phyloP scores from a whole-genome alignment of 2,113 vertebrate genomes.

The Oplegnathus fasciatus region DNA sequence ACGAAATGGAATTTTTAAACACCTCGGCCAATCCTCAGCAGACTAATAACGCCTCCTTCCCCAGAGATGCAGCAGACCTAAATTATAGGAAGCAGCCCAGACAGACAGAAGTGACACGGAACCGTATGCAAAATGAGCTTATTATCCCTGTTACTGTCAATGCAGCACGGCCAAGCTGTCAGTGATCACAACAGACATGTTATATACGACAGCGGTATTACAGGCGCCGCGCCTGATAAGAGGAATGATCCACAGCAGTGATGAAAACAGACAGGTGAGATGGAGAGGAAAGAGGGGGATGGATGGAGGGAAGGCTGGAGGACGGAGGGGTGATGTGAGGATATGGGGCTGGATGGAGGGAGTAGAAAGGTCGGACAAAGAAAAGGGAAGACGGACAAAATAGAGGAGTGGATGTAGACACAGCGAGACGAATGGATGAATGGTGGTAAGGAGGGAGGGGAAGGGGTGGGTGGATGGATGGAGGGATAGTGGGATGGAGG shows the following conservation, averaged over 20 bases:
- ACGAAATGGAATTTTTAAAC: conserved; percentile 79
- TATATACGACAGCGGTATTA: conserved; percentile 60
- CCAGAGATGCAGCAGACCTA: conserved; percentile 61
- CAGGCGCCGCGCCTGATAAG: conserved; percentile 56
- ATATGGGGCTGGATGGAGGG: conserved; percentile 14
- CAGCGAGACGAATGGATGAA: conserved; percentile 35
- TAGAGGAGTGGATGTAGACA: conserved; percentile 10
- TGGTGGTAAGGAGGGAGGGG: conserved; percentile 1
- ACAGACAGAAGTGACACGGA: conserved; percentile 68
- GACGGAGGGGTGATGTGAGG: conserved; percentile 23
- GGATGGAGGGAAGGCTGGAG: not conserved
- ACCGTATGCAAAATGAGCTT: conserved; percentile 74
- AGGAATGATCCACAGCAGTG: conserved; percentile 63
- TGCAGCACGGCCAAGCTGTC: conserved; percentile 66
- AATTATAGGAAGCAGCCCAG: conserved; percentile 76
- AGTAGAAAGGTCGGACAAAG: conserved; percentile 7
- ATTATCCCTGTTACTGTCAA: conserved; percentile 75
- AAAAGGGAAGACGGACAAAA: conserved; percentile 6
- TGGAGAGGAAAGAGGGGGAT: conserved; percentile 41
- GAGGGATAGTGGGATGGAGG: conserved; percentile 26
- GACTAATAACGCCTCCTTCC: conserved; percentile 69
- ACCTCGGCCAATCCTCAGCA: conserved; percentile 63
- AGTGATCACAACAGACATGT: conserved; percentile 78
- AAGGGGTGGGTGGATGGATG: conserved; percentile 20
- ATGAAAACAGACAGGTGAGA: conserved; percentile 75